Percentiles rank a stretch among this genome's conserved stretches.
Evolutionary conservation across 2,113 vertebrate genomes (phyloP).

Genomic region (Vombatus ursinus): DNA sequence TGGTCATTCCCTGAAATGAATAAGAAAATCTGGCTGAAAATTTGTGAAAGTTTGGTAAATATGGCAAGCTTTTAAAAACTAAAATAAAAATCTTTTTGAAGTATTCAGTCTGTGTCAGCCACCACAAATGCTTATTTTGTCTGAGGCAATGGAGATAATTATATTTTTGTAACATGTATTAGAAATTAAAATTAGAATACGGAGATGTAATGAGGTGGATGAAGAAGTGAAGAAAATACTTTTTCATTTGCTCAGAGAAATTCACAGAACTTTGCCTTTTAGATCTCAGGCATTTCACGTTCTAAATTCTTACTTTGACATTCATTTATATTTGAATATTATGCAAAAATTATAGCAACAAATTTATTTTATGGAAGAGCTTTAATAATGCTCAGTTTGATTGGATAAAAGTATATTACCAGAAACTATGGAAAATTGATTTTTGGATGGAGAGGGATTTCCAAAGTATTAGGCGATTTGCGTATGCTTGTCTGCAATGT

Average conservation of each 20-base stretch:
- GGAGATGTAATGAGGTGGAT: conserved; percentile 47
- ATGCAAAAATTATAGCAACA: conserved; percentile 22
- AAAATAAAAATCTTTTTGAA: neutral
- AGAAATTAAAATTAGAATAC: conserved; percentile 57
- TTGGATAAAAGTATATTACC: conserved; percentile 63
- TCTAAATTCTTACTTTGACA: conserved; percentile 3
- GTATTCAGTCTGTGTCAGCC: neutral
- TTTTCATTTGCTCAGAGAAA: conserved; percentile 50
- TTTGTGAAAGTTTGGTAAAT: neutral
- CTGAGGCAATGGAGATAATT: conserved; percentile 34
- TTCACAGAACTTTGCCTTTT: conserved; percentile 47
- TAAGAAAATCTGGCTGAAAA: neutral
- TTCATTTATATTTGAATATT: conserved; percentile 54
- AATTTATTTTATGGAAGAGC: conserved; percentile 63
- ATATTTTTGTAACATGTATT: conserved; percentile 39
- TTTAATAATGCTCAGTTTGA: conserved; percentile 67
- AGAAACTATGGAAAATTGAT: conserved; percentile 64
- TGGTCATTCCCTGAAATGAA: conserved; percentile 7
- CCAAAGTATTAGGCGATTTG: conserved; percentile 71
- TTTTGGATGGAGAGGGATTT: conserved; percentile 68
- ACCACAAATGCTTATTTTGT: conserved; percentile 30
- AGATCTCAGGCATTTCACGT: conserved; percentile 45
- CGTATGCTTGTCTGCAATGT: conserved; percentile 61
- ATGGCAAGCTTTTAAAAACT: neutral
- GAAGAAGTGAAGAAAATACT: conserved; percentile 36